phyloP scores from a whole-genome alignment of 2,797 vertebrate genomes.

The Paguma larvata region DNA sequence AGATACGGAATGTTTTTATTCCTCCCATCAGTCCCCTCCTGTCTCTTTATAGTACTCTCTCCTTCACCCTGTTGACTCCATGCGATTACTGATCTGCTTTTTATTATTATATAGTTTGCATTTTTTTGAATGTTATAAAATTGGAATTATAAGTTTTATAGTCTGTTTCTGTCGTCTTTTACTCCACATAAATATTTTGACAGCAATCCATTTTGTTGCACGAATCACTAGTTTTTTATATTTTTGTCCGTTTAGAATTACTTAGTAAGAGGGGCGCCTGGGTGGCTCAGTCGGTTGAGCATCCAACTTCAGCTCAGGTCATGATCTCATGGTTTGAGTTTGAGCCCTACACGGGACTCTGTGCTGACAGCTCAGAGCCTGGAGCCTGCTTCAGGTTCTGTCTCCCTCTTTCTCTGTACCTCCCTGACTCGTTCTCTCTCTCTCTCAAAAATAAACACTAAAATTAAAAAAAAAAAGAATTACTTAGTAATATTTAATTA shows the following conservation, averaged over 20 bases:
- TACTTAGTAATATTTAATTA: not conserved
- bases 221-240: not conserved
- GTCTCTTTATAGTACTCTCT: not conserved
- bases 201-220: not conserved
- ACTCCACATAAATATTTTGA: not conserved
- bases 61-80: not conserved
- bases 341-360: too few species aligned
- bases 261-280: not conserved
- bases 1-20: not conserved
- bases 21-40: not conserved
- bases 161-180: not conserved
- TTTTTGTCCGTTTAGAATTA: not conserved
- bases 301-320: too few species aligned
- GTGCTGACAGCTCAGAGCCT: too few species aligned
- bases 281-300: too few species aligned
- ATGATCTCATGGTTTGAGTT: too few species aligned
- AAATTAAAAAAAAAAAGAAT: not conserved
- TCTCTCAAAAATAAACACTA: too few species aligned
- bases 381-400: too few species aligned
- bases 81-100: not conserved
- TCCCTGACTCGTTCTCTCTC: too few species aligned
- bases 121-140: not conserved
- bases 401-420: too few species aligned
- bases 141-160: not conserved
- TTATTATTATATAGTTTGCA: not conserved